Evolutionary conservation across 2,113 vertebrate species (phyloP).

Genomic region (Gymnorhina tibicen): DNA sequence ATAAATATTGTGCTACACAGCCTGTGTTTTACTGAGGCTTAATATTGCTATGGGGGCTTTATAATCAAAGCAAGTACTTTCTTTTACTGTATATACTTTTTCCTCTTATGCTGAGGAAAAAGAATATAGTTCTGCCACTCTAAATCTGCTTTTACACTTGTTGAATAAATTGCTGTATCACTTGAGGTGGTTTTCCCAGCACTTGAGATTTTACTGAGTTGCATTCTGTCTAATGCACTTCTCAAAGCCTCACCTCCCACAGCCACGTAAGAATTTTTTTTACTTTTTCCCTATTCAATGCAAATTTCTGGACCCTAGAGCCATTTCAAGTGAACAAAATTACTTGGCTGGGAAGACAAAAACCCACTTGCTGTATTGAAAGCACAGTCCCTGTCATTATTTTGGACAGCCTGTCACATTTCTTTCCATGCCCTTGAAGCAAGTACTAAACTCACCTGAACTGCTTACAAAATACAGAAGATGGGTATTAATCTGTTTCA

Average conservation of each 20-base stretch:
- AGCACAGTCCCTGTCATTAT: neutral
- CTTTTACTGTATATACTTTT: neutral
- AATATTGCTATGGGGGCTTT: neutral
- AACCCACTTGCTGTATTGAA: neutral
- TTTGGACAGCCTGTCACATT: neutral
- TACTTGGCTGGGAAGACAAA: neutral
- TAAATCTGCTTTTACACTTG: neutral
- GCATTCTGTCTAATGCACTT: neutral
- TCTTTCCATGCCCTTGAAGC: neutral
- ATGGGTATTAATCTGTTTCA: neutral
- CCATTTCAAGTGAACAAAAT: neutral
- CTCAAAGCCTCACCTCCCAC: neutral
- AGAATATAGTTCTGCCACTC: neutral
- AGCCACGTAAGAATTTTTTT: accelerated
- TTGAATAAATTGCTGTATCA: neutral
- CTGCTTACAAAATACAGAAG: neutral
- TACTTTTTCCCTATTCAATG: neutral
- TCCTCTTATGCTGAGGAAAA: neutral
- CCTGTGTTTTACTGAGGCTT: neutral
- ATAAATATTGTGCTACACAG: neutral
- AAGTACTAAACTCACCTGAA: neutral
- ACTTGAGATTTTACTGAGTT: neutral
- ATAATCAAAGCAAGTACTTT: neutral
- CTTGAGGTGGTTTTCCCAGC: neutral
- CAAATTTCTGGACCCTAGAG: neutral